Evolutionary conservation across 1,140 invertebrate species (phyloP), one percentile per base, ranked within the genome.

Genomic region (Neodiprion virginianus): DNA sequence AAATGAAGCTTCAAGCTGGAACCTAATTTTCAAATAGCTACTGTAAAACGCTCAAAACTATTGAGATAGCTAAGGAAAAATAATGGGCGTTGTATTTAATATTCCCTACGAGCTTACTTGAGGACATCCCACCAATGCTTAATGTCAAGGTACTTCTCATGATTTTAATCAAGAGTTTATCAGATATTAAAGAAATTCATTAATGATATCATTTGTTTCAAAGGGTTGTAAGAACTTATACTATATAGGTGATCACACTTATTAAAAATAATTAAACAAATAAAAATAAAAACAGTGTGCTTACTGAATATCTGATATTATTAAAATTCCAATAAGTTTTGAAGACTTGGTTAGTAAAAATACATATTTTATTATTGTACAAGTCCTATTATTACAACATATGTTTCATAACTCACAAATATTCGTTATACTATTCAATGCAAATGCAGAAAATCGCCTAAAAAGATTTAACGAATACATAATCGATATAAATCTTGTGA

Each of bases 1-100:
- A 68, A 9, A 77, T 77, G 70, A 80, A 80, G 76, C 67, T 77
- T n/a, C 48, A 48, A 69, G 49, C 9, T 71, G 67, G 65, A 11
- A 69, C 23, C 10, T 21, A 21, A 21, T 69, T 21, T 17, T 14
- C 11, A 69, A 69, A 69, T 69, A 69, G 12, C 7, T 4, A 65
- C 17, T 65, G 12, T 14, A 65, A 14, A 65, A 21, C 12, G 3
- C 12, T 7, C 61, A 14, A 65, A 21, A 65, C 61, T 14, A 3
- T 65, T 65, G 17, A 14, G 7, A 14, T 14, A 14, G 12, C 4
- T 5, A 65, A 65, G 1, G 12, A 7, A 65, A 14, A 14, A 14
- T 17, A 65, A 65, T 65, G 4, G 28, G 28, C 28, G 28, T 17
- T 65, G 12, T 17, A 65, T 65, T 17, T 14, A 65, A 21, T 65